Evolutionary conservation across 1,140 invertebrate genomes (phyloP), one percentile per base, ranked within the genome.

Genomic region (Drosophila suzukii): DNA sequence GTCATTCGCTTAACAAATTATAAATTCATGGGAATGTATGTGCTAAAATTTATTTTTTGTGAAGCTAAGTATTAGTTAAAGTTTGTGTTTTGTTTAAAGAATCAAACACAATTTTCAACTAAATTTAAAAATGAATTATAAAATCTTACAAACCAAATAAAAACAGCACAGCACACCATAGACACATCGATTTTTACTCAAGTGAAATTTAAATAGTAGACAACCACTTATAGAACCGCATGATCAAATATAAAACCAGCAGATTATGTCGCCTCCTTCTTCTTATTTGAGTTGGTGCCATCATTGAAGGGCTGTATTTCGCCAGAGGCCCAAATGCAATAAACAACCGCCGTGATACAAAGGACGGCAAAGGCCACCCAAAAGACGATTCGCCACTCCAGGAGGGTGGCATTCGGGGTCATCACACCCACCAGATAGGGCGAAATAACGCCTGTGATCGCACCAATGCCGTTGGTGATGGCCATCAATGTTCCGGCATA

Each of bases 401-500:
- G 0, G 7, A 74, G 39, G 0, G 12, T 7, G 13, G 47, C 95
- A 84, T 96, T 93, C 66, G 94, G 94, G n/a, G 96, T 96, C 57
- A 98, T 93, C 3, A 95, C 92, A 44, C 96, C 96, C 17, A 97
- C 95, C 7, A 97, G 92, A 77, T 94, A 95, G 0, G 97, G 97
- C 5, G 95, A 94, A 3, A 97, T 84, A 38, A 97, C 95, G 2
- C 96, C 97, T 94, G 34, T 96, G 86, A 97, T 85, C 0, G 96
- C 95, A 0, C 96, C 96, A 43, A 96, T 93, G 0, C 96, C 96
- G 78, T 97, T 97, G 0, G 95, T 94, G 4, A 97, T 92, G 0
- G 96, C 96, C 95, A 96, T 97, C 32, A 97, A 92, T 0, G 95
- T 95, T 47, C 96, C 96, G 4, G 96, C 94, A 91, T 95, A 97